These are phyloP conservation scores for Netta rufina DNA, from an alignment of 2,797 vertebrate species.

Conservation along the genomic window DNA sequence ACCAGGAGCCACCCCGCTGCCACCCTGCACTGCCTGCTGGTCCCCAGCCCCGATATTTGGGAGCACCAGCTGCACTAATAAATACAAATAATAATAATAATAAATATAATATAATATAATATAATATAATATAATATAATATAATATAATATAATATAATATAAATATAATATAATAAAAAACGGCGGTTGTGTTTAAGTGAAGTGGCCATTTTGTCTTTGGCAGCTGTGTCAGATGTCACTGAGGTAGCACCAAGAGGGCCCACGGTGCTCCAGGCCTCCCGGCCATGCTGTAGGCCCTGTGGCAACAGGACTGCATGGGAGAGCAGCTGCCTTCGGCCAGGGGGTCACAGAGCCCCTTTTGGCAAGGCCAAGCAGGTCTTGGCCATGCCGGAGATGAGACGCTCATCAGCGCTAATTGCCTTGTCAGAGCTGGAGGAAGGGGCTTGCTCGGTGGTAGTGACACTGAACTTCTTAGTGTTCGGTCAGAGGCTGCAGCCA, in stretches of 20 bases:
- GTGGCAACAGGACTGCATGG: fast-evolving
- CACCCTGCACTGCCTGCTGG: not conserved
- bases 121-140: too few relatives aligned
- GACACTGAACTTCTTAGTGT: not conserved
- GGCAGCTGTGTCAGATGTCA: not conserved
- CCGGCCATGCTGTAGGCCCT: not conserved
- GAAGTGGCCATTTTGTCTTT: not conserved
- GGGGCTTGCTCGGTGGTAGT: not conserved
- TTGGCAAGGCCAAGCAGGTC: not conserved
- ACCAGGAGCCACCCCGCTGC: not conserved
- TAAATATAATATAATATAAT: too few relatives aligned
- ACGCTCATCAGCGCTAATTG: not conserved
- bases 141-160: too few relatives aligned
- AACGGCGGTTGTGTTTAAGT: not conserved
- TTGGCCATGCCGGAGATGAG: too few relatives aligned
- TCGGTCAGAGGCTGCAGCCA: not conserved
- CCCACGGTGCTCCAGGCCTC: not conserved
- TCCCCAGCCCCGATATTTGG: not conserved
- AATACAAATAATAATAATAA: not conserved
- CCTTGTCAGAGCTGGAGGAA: not conserved
- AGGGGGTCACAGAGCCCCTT: not conserved
- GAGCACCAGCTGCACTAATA: not conserved
- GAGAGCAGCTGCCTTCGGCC: not conserved
- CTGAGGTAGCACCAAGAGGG: not conserved
- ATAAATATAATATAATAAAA: too few relatives aligned